A percentile compares a stretch with the other conserved stretches of the same genome.
Evolutionary conservation across 2,797 vertebrate genomes (phyloP).

Genomic region (Amblyraja radiata): DNA sequence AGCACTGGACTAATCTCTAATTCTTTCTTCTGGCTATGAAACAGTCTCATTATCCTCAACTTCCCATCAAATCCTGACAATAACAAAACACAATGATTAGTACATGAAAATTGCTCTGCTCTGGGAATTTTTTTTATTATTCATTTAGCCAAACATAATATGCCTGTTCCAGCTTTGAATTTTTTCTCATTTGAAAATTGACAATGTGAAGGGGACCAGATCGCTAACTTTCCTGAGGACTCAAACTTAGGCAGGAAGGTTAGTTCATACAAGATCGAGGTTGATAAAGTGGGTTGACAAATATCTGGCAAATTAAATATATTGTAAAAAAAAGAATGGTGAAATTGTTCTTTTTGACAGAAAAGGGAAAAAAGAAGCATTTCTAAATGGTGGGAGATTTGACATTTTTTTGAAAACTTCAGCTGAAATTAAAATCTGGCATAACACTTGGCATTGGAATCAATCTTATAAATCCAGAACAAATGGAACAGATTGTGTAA

Average conservation of each 20-base stretch:
- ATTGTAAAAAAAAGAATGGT: no score
- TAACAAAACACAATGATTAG: neutral
- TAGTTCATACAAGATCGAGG: no score
- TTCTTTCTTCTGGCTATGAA: neutral
- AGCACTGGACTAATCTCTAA: neutral
- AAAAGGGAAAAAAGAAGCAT: no score
- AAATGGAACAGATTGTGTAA: neutral
- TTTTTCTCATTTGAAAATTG: neutral
- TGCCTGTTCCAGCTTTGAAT: no score
- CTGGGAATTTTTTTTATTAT: neutral
- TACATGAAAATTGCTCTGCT: neutral
- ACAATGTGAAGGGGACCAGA: neutral
- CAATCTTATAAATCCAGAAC: neutral
- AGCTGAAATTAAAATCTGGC: neutral
- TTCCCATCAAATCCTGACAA: neutral
- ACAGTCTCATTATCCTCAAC: neutral
- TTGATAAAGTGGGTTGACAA: no score
- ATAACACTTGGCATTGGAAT: neutral
- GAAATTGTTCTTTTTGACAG: no score
- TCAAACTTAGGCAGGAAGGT: no score
- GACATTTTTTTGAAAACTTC: neutral
- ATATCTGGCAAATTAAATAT: no score
- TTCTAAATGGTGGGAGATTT: no score
- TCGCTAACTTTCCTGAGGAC: no score
- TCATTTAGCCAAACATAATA: neutral